These are phyloP conservation scores for Volucella inanis DNA, from an alignment of 2,888 invertebrate genomes.

Conservation along the genomic window DNA sequence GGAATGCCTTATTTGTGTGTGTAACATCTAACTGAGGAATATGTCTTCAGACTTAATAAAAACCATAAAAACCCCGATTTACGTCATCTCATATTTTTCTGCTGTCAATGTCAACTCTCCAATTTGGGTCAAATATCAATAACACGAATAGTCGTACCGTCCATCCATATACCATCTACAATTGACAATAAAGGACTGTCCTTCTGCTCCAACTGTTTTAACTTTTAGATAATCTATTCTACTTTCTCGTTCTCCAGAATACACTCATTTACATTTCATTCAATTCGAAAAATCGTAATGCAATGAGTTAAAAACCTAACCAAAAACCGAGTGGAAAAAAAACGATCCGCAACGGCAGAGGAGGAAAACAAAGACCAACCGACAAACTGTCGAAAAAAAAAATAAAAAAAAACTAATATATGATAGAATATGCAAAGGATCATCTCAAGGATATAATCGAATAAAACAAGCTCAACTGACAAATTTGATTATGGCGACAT, in stretches of 20 bases:
- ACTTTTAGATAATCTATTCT: conserved; percentile 25
- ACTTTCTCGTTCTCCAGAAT: background rate
- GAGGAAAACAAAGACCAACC: background rate
- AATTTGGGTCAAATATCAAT: too few relatives aligned
- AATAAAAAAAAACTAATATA: background rate
- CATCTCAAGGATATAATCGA: conserved; percentile 72
- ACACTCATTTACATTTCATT: conserved; percentile 58
- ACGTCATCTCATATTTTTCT: too few relatives aligned
- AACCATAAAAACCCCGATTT: too few relatives aligned
- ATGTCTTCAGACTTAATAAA: too few relatives aligned
- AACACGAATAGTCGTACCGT: too few relatives aligned
- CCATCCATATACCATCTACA: too few relatives aligned
- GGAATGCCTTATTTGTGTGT: too few relatives aligned
- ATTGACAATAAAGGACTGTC: background rate
- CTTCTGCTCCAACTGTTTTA: conserved; percentile 9
- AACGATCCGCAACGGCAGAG: conserved; percentile 34
- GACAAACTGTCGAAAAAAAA: conserved; percentile 4
- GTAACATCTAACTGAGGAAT: too few relatives aligned
- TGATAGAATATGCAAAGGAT: conserved; percentile 65
- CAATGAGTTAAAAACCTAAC: conserved; percentile 33
- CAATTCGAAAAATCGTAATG: conserved; percentile 41
- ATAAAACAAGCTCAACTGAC: conserved; percentile 75
- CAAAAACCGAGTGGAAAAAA: conserved; percentile 27
- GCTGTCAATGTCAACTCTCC: too few relatives aligned
- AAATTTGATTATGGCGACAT: conserved; percentile 75